Evolutionary conservation across 2,888 invertebrate genomes (phyloP), one percentile per base, ranked within the genome.

Genomic region (Protonemura montana): DNA sequence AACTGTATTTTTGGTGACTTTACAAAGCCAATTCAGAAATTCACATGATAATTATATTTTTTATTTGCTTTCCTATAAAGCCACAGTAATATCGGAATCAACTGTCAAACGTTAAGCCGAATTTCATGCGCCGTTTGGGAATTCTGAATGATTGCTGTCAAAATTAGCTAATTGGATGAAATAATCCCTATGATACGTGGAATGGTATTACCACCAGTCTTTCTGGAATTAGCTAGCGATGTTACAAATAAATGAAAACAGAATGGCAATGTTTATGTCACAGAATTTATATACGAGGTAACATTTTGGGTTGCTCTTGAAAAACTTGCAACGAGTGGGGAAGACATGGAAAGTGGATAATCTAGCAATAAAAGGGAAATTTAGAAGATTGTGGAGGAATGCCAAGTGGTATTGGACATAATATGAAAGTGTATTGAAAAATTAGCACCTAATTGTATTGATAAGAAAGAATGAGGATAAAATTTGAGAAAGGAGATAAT

Each of bases 91-190:
- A 35, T 35, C 35, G 5, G 10, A 35, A 35, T 35, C 35, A 35
- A 35, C 35, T 35, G 10, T 35, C 35, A 35, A 35, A 35, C 35
- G 35, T 3, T 35, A 6, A 6, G 5, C 35, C 10, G 10, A 6
- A 35, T 35, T 35, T 10, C 35, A 35, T 35, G 35, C 35, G 10
- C 35, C 35, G 35, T 10, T 59, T 21, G 82, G 30, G 42, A 76
- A 87, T 25, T 76, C 80, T 82, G n/a, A 29, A 77, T 29, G 29
- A 85, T 77, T 85, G 26, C 76, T 85, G 76, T 85, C 76, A 85
- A 59, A 59, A 59, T 59, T 59, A 21, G 59, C 13, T 13, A 59
- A 59, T 59, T 59, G 59, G 59, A 59, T 59, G 59, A 59, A 10
- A 59, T 59, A 59, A 59, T 10, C 59, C 59, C 59, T 59, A 2